phyloP scores from a whole-genome alignment of 1,140 invertebrate genomes.

The Melanaphis sacchari region DNA sequence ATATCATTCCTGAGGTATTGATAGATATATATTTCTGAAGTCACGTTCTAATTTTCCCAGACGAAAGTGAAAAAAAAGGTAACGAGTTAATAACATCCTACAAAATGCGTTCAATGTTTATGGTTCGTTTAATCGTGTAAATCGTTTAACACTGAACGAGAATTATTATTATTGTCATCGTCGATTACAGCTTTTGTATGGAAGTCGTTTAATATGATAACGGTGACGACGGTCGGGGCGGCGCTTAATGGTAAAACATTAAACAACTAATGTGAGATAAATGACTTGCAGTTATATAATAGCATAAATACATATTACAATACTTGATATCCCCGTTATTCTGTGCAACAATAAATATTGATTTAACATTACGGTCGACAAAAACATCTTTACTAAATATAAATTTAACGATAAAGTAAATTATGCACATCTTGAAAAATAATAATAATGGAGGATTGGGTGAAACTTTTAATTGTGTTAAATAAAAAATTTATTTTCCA shows the following conservation, averaged over 20 bases:
- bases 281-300: neutral
- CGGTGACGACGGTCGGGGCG: neutral
- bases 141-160: neutral
- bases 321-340: neutral
- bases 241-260: neutral
- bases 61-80: constrained; percentile 9
- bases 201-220: neutral
- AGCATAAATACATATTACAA: neutral
- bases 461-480: neutral
- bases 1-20: constrained; percentile 28
- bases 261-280: neutral
- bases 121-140: neutral
- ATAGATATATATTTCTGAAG: neutral
- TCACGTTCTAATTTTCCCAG: constrained; percentile 16
- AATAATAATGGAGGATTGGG: neutral
- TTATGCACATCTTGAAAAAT: neutral
- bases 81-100: neutral
- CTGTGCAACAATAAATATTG: neutral
- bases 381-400: neutral
- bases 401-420: neutral
- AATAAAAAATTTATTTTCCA: neutral
- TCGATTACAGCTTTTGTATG: neutral
- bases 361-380: neutral
- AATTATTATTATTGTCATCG: neutral
- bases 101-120: neutral